Conservation (phyloP, 2,113 vertebrate genomes). For the Myiopsitta monachus region DNA sequence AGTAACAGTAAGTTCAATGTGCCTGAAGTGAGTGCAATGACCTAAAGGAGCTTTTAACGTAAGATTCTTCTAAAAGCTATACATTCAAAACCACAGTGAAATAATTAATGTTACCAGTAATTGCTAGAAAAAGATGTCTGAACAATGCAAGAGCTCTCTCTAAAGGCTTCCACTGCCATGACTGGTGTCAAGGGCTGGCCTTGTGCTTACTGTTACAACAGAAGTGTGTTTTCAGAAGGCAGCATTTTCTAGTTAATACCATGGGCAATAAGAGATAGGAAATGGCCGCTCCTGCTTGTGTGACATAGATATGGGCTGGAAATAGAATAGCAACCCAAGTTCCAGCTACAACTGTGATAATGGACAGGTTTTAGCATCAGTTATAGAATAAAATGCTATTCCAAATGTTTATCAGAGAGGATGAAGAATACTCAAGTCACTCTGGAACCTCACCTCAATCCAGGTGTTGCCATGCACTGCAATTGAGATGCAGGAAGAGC, state of each 20-base stretch:
- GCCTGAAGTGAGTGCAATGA: not conserved
- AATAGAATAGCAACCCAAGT: not conserved
- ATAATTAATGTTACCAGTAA: not conserved
- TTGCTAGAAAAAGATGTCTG: not conserved
- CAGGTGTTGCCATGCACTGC: not conserved
- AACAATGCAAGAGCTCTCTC: not conserved
- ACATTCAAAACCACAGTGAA: not conserved
- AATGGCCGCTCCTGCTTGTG: not conserved
- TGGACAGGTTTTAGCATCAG: not conserved
- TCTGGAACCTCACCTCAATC: not conserved
- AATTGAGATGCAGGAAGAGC: not conserved
- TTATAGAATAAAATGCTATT: not conserved
- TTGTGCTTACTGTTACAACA: not conserved
- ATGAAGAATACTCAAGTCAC: not conserved
- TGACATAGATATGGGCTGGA: not conserved
- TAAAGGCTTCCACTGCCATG: slow-evolving; percentile 14
- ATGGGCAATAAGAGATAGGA: not conserved
- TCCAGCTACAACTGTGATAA: not conserved
- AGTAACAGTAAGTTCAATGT: not conserved
- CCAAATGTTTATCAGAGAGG: not conserved
- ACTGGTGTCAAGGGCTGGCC: slow-evolving; percentile 8
- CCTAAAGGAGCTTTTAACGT: slow-evolving; percentile 23
- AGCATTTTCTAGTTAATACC: not conserved
- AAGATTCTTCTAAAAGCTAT: not conserved
- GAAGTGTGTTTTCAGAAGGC: not conserved